Evolutionary conservation across 2,113 vertebrate genomes (phyloP), one percentile per base, ranked within the genome.

Genomic region (Phylloscopus trochilus): DNA sequence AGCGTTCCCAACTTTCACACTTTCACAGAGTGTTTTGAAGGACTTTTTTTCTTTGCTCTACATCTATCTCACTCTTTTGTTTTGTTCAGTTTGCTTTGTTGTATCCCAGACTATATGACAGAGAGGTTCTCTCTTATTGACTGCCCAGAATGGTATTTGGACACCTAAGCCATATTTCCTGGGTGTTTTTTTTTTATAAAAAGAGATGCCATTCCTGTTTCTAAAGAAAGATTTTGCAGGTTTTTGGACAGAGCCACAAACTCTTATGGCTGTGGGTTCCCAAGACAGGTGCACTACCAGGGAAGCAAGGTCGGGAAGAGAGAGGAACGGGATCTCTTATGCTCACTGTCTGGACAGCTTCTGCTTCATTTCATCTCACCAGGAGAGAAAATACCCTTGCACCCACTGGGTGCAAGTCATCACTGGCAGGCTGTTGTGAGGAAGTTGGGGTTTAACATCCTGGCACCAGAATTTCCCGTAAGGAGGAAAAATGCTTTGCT

Each of bases 231-330:
- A 78, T 62, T 84, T 90, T 59, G 11, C 26, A 85, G 28, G 26
- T 53, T 91, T 94, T 59, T 8, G 0, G 31, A 24, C 20, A 46
- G 52, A 84, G 33, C 8, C 5, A 2, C 14, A 44, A 26, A 33
- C 22, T 44, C 28, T 22, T 31, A 60, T 0, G 0, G 9, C 21
- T 74, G 43, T 17, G 59, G n/a, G 37, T 10, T 67, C 52, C 28
- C 15, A 51, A 43, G 15, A 70, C 31, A 59, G 24, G 46, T 69
- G 26, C n/a, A 13, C 9, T 67, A 13, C 1, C 4, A 8, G 30
- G 9, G 0, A 5, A 10, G 12, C 51, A 60, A 22, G 7, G 3
- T 3, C 0, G 0, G 17, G 23, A 26, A 62, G 7, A 78, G 17
- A 69, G 77, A 67, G 39, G 24, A 87, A 66, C 22, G 20, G 11